Percentiles rank a stretch among this genome's conserved stretches.
Evolutionary conservation across 64 coral and sea anemone genomes (phyloP).

Genomic region (Actinia tenebrosa): DNA sequence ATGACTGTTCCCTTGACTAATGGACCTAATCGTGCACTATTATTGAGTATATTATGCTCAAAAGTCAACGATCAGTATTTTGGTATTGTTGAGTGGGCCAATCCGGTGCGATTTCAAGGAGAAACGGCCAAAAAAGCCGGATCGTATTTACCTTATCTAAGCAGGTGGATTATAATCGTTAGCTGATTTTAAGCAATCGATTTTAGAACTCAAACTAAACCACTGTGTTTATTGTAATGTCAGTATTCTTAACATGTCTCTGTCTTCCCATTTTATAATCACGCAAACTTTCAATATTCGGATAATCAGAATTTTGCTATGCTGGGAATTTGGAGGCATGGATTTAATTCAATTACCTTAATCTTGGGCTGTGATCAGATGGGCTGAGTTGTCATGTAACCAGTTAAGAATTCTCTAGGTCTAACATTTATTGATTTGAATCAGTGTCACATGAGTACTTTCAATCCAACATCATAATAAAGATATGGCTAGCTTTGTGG

Average conservation of each 20-base stretch:
- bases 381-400: background rate
- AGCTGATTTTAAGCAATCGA: conserved; percentile 3
- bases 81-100: background rate
- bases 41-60: conserved; percentile 13
- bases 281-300: background rate
- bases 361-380: background rate
- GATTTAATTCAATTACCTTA: background rate
- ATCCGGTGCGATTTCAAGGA: background rate
- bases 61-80: conserved; percentile 3
- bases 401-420: background rate
- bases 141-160: conserved; percentile 7
- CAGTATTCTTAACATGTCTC: background rate
- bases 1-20: background rate
- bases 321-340: background rate
- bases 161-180: background rate
- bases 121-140: conserved; percentile 10
- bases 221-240: background rate
- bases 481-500: background rate
- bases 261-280: background rate
- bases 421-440: background rate
- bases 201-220: conserved; percentile 5
- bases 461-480: background rate
- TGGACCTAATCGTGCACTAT: conserved; percentile 6
- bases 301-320: background rate
- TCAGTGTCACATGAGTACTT: background rate